phyloP scores from a whole-genome alignment of 2,888 invertebrate genomes.

The Diogma glabrata region DNA sequence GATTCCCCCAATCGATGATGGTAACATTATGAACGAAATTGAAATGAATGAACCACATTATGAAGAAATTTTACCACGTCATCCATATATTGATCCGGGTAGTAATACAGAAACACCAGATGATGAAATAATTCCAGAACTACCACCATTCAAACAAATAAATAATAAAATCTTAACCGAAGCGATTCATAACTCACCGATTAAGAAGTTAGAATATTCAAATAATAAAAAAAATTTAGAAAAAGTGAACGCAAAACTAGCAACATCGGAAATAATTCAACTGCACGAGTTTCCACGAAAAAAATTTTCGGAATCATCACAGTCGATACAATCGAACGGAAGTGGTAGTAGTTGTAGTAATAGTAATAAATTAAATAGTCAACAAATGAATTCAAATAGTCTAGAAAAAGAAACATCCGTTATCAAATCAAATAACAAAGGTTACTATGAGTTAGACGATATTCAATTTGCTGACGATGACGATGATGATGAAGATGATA shows the following conservation, averaged over 20 bases:
- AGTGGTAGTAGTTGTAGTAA: slow-evolving; percentile 34
- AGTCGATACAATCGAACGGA: slow-evolving; percentile 32
- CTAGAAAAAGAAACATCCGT: slow-evolving; percentile 53
- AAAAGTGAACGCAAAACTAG: background rate
- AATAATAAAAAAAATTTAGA: background rate
- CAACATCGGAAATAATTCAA: slow-evolving; percentile 9
- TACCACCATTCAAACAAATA: slow-evolving; percentile 34
- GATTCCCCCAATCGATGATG: slow-evolving; percentile 72
- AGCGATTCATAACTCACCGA: slow-evolving; percentile 15
- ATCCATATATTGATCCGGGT: slow-evolving; percentile 43
- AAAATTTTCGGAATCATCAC: slow-evolving; percentile 16
- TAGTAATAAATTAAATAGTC: slow-evolving; percentile 1
- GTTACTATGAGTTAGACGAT: slow-evolving; percentile 47
- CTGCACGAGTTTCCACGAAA: slow-evolving; percentile 12
- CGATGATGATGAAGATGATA: slow-evolving; percentile 16
- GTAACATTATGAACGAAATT: slow-evolving; percentile 50
- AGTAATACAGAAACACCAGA: slow-evolving; percentile 58
- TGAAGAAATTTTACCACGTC: slow-evolving; percentile 41
- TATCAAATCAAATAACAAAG: slow-evolving; percentile 49
- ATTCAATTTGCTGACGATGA: slow-evolving; percentile 60
- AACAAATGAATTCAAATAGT: slow-evolving; percentile 6
- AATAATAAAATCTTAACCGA: slow-evolving; percentile 11
- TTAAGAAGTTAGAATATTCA: background rate
- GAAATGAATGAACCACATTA: slow-evolving; percentile 29
- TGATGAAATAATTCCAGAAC: slow-evolving; percentile 41